Percentiles rank a stretch among this genome's conserved stretches.
Conservation (phyloP, 2,888 invertebrate species). For the Drosophila sordidula region DNA sequence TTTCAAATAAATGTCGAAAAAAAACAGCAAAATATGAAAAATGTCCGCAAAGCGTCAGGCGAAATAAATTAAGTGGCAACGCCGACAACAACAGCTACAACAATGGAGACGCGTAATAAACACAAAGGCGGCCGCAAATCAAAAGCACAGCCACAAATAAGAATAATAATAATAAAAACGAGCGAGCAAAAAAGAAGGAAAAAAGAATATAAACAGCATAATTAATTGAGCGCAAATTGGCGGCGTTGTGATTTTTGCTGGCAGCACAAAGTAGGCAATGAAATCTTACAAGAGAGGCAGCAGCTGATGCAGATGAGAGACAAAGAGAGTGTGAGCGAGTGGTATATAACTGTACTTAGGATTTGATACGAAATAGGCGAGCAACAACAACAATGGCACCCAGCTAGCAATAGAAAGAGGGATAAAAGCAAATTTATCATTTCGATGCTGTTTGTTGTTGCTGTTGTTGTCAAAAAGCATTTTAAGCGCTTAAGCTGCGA, state of each 20-base stretch:
- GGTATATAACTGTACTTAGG: constrained; percentile 30
- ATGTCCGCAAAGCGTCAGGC: constrained; percentile 29
- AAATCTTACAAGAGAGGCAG: constrained; percentile 30
- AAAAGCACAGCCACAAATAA: constrained; percentile 45
- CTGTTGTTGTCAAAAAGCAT: constrained; percentile 72
- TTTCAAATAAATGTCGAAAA: constrained; percentile 19
- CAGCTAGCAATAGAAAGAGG: constrained; percentile 37
- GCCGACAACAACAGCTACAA: constrained; percentile 5
- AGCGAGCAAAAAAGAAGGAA: background rate
- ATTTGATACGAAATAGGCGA: constrained; percentile 33
- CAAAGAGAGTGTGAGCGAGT: background rate
- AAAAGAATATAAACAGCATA: constrained; percentile 49
- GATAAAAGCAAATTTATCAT: constrained; percentile 71
- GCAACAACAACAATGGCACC: constrained; percentile 19
- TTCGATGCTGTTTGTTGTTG: constrained; percentile 42
- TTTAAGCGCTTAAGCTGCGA: constrained; percentile 79
- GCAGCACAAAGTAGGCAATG: constrained; percentile 42
- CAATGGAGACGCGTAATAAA: constrained; percentile 38
- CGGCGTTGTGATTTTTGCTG: constrained; percentile 63
- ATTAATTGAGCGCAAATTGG: constrained; percentile 81
- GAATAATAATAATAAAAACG: constrained; percentile 37
- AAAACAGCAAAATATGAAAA: constrained; percentile 35
- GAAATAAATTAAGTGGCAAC: constrained; percentile 58
- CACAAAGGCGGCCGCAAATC: constrained; percentile 51
- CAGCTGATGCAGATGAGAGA: constrained; percentile 20